Evolutionary conservation across 2,797 vertebrate species (phyloP).

Genomic region (Fistularia commersonii): DNA sequence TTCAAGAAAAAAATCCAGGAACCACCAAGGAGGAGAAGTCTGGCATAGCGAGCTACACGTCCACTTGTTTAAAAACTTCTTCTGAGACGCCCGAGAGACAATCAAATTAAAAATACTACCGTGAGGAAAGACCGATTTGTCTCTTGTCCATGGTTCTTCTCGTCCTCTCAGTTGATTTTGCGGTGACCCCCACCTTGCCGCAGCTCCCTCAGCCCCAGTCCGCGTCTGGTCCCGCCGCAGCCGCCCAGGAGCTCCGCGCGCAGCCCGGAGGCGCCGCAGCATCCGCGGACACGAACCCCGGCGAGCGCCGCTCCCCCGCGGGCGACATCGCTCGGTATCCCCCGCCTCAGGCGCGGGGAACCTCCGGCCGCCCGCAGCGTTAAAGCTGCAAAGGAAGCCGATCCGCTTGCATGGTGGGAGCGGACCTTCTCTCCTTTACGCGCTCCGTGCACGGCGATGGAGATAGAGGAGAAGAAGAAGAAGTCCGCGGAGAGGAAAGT

Average conservation of each 20-base stretch:
- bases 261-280: constrained; percentile 57
- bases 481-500: constrained; percentile 66
- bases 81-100: too few relatives aligned
- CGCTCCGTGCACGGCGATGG: constrained; percentile 5
- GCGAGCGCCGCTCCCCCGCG: constrained; percentile 59
- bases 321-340: constrained; percentile 40
- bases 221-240: constrained; percentile 68
- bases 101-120: too few relatives aligned
- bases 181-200: too few relatives aligned
- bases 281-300: constrained; percentile 47
- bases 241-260: constrained; percentile 52
- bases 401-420: constrained; percentile 29
- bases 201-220: constrained; percentile 72
- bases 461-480: too few relatives aligned
- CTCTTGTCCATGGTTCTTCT: too few relatives aligned
- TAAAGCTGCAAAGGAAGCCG: constrained; percentile 21
- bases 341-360: constrained; percentile 23
- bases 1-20: constrained; percentile 11
- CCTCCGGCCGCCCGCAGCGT: constrained; percentile 4
- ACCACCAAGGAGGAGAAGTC: too few relatives aligned
- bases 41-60: too few relatives aligned
- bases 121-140: too few relatives aligned
- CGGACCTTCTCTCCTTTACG: background rate
- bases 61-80: too few relatives aligned
- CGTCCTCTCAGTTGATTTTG: constrained; percentile 49